These are phyloP conservation scores for Heterotis niloticus DNA, from an alignment of 2,113 vertebrate genomes.

Conservation along the genomic window DNA sequence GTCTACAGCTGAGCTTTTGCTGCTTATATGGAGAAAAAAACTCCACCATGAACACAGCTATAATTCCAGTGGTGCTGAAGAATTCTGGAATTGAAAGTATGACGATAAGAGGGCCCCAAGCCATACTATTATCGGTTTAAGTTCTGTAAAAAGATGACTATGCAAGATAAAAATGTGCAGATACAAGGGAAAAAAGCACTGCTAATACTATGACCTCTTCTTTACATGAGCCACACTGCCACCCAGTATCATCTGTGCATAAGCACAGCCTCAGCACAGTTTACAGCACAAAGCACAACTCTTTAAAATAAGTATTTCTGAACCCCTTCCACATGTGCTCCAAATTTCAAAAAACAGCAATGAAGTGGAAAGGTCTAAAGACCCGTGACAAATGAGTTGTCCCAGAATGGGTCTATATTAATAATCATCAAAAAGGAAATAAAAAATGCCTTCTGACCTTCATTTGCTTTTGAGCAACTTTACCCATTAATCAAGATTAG, in stretches of 20 bases:
- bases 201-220: too few species aligned
- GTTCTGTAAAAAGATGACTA: not conserved
- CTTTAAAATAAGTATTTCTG: not conserved
- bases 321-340: not conserved
- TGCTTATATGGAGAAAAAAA: not conserved
- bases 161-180: too few species aligned
- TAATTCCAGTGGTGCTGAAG: not conserved
- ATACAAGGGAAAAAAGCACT: too few species aligned
- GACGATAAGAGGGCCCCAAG: not conserved
- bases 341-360: slow-evolving; percentile 9
- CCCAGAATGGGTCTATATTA: slow-evolving; percentile 26
- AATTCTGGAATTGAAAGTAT: not conserved
- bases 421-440: slow-evolving; percentile 31
- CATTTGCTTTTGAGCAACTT: slow-evolving; percentile 28
- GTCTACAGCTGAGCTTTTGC: not conserved
- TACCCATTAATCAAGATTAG: slow-evolving; percentile 42
- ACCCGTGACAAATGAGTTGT: slow-evolving; percentile 33
- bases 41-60: not conserved
- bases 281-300: too few species aligned
- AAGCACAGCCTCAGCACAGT: too few species aligned
- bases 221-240: too few species aligned
- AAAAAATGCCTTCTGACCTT: slow-evolving; percentile 35
- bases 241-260: too few species aligned
- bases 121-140: not conserved
- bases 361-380: slow-evolving; percentile 25